Percentiles rank a stretch among this genome's conserved stretches.
Conservation (phyloP, 1,140 invertebrate genomes). For the Samia ricini region DNA sequence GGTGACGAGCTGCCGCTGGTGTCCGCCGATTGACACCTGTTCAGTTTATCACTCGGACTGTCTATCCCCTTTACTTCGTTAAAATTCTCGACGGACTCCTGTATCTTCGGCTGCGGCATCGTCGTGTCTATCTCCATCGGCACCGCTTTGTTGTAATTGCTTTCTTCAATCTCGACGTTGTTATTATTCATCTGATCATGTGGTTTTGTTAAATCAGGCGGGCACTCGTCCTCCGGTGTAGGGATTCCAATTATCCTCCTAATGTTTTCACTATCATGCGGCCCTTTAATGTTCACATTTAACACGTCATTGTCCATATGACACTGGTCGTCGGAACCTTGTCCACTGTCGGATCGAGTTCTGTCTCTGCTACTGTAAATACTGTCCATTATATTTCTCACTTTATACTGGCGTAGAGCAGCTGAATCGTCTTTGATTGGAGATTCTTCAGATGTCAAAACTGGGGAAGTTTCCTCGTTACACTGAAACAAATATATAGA, state of each 20-base stretch:
- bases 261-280: slow-evolving; percentile 62
- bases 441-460: slow-evolving; percentile 66
- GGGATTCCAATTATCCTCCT: slow-evolving; percentile 67
- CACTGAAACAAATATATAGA: slow-evolving; percentile 44
- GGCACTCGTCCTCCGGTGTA: slow-evolving; percentile 53
- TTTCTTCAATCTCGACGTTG: slow-evolving; percentile 54
- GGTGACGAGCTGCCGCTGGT: slow-evolving; percentile 74
- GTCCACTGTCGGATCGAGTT: slow-evolving; percentile 63
- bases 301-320: slow-evolving; percentile 59
- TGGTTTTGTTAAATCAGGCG: slow-evolving; percentile 46
- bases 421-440: slow-evolving; percentile 62
- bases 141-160: slow-evolving; percentile 58
- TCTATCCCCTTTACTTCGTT: slow-evolving; percentile 49
- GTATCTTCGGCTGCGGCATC: slow-evolving; percentile 53
- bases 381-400: slow-evolving; percentile 59
- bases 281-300: slow-evolving; percentile 54
- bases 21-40: slow-evolving; percentile 68
- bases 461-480: slow-evolving; percentile 62
- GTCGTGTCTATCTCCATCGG: slow-evolving; percentile 70
- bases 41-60: slow-evolving; percentile 57
- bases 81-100: slow-evolving; percentile 51
- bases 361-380: slow-evolving; percentile 60
- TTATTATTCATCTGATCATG: slow-evolving; percentile 52
- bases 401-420: slow-evolving; percentile 52
- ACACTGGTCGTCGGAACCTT: slow-evolving; percentile 67